A percentile compares a stretch with the other conserved stretches of the same genome.
Evolutionary conservation across 2,797 vertebrate species (phyloP).

Genomic region (Miichthys miiuy): DNA sequence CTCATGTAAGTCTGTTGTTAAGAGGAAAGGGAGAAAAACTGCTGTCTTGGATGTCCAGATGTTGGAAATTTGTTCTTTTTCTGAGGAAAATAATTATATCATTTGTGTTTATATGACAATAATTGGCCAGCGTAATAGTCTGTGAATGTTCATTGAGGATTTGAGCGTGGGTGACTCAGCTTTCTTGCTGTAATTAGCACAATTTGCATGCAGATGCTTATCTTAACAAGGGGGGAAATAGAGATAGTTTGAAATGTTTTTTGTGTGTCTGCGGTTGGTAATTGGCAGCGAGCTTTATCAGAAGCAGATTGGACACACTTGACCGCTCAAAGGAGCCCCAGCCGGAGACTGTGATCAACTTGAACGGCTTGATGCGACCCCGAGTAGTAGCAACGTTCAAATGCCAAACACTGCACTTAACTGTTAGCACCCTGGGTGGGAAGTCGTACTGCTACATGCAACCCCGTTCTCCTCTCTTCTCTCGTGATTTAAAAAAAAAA

Average conservation of each 20-base stretch:
- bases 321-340: conserved; percentile 60
- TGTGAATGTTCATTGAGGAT: conserved; percentile 45
- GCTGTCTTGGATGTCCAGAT: no score
- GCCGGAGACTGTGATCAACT: conserved; percentile 45
- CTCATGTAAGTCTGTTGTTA: background rate
- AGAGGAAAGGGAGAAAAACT: no score
- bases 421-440: conserved; percentile 9
- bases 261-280: conserved; percentile 62
- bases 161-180: conserved; percentile 48
- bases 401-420: conserved; percentile 9
- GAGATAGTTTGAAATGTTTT: conserved; percentile 70
- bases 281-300: conserved; percentile 70
- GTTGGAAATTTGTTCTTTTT: background rate
- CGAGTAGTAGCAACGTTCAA: conserved; percentile 1
- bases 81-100: conserved; percentile 3
- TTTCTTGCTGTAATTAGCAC: conserved; percentile 65
- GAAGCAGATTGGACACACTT: conserved; percentile 64
- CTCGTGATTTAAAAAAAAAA: conserved; percentile 10
- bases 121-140: conserved; percentile 37
- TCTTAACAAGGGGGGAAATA: conserved; percentile 69
- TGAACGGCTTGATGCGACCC: conserved; percentile 50
- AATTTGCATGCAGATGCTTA: conserved; percentile 70
- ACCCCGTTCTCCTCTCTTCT: conserved; percentile 5
- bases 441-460: conserved; percentile 5
- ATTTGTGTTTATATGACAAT: conserved; percentile 19